Conservation (phyloP, 2,113 vertebrate genomes). For the Cyprinodon variegatus region DNA sequence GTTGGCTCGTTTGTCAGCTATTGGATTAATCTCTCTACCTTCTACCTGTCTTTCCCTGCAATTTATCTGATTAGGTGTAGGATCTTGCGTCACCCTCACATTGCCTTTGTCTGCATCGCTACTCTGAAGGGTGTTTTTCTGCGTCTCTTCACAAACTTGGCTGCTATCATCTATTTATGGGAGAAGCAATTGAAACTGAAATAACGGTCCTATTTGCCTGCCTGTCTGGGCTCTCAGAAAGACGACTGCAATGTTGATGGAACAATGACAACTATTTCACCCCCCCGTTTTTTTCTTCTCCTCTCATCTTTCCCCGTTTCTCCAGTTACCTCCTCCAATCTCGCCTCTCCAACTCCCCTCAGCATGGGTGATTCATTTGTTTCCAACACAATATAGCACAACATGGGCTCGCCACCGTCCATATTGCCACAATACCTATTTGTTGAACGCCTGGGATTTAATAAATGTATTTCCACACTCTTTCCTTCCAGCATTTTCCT, state of each 20-base stretch:
- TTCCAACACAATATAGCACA: constrained; percentile 80
- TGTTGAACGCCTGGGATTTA: constrained; percentile 67
- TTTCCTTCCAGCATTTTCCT: constrained; percentile 61
- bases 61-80: constrained; percentile 66
- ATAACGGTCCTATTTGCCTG: constrained; percentile 69
- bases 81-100: constrained; percentile 54
- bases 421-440: constrained; percentile 72
- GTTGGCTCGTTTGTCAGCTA: constrained; percentile 73
- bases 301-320: constrained; percentile 60
- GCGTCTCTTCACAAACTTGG: constrained; percentile 59
- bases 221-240: constrained; percentile 69
- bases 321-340: constrained; percentile 69
- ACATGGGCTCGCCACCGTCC: constrained; percentile 60
- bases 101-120: constrained; percentile 57
- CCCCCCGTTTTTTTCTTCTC: constrained; percentile 28
- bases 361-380: constrained; percentile 83
- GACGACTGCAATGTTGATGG: constrained; percentile 68
- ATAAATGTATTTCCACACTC: constrained; percentile 70
- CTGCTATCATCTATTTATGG: constrained; percentile 73
- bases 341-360: constrained; percentile 60
- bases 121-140: constrained; percentile 55
- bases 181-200: constrained; percentile 67
- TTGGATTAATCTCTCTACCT: constrained; percentile 67
- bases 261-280: constrained; percentile 74
- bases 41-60: constrained; percentile 47